Percentiles rank a stretch among this genome's conserved stretches.
Evolutionary conservation across 2,113 vertebrate species (phyloP).

Genomic region (Rhea americana): DNA sequence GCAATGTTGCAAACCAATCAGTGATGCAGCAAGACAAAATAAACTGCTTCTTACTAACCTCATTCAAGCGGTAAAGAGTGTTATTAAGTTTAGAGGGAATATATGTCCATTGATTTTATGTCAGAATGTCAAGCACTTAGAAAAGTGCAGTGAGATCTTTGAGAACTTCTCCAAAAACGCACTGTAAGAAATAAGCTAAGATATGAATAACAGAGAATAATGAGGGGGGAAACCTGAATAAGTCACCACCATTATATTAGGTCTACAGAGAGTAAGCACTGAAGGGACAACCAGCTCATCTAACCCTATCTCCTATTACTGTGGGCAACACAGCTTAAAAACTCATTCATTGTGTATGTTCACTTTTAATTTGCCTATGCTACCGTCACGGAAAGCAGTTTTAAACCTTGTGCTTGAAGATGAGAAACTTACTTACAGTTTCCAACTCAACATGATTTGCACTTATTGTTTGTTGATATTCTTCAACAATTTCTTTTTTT

Average conservation of each 20-base stretch:
- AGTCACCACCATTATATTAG: neutral
- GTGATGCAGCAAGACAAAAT: neutral
- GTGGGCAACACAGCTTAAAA: neutral
- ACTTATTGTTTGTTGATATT: neutral
- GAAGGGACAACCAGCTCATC: neutral
- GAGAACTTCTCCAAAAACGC: neutral
- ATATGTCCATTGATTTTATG: neutral
- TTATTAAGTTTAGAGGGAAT: neutral
- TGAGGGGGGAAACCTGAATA: neutral
- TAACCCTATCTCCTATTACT: neutral
- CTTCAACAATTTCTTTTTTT: neutral
- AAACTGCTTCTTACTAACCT: neutral
- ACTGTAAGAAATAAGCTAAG: neutral
- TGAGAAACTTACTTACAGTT: neutral
- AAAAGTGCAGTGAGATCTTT: neutral
- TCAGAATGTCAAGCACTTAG: neutral
- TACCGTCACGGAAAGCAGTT: neutral
- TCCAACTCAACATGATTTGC: neutral
- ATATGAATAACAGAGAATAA: neutral
- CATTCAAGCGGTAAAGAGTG: neutral
- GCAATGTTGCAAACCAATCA: neutral
- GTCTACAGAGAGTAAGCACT: neutral
- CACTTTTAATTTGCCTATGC: neutral
- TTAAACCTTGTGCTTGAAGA: neutral
- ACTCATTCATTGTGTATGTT: neutral